Base-by-base conservation (phyloP, 2,113 vertebrate species). In the Xyliphius kryptos region DNA sequence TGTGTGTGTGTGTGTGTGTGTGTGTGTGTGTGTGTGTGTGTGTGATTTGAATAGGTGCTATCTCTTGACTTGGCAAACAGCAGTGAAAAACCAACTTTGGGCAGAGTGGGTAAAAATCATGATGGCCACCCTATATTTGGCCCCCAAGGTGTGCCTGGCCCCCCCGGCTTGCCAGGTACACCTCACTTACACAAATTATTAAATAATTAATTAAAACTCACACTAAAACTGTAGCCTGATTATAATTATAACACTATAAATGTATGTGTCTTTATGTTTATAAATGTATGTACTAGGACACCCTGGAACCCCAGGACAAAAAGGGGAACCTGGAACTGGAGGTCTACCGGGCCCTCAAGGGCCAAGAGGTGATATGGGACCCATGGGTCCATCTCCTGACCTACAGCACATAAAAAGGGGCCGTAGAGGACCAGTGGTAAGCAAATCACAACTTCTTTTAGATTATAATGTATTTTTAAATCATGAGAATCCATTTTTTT, bases 311-410 rank as follows among this genome's bases (percentile, higher is more conserved):
- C 79, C 77, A 13, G 88, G 88, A 40, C 72, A 76, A 38, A 80
- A 61, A 56, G 87, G 87, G 1, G 77, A 85, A 9, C 51, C 67
- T 15, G 83, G 88, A 11, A 69, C 69, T 1, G 70, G 37, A 41
- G 81, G 88, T 9, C 72, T 38, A 0, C 63, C 82, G 11, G 88
- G 87, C 0, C 74, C 70, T 14, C 69, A 60, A 50, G 87, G 87
- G 1, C 83, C 81, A 3, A 74, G 87, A 10, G 88, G 88, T 20
- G 75, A 85, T 71, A 87, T 89, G 82, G 88, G 87, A 12, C 88
- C 83, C 13, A 82, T 87, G 68, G 86, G 84, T 16, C 87, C 85
- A 7, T 74, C 84, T 20, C 82, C 85, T 2, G 85, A 89, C 71
- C 64, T 88, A 56, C 77, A 75, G 36, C 83, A 89, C 10, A 74